A percentile compares a stretch with the other conserved stretches of the same genome.
phyloP scores from a whole-genome alignment of 2,113 vertebrate species.

The Gallinago jamesoni region DNA sequence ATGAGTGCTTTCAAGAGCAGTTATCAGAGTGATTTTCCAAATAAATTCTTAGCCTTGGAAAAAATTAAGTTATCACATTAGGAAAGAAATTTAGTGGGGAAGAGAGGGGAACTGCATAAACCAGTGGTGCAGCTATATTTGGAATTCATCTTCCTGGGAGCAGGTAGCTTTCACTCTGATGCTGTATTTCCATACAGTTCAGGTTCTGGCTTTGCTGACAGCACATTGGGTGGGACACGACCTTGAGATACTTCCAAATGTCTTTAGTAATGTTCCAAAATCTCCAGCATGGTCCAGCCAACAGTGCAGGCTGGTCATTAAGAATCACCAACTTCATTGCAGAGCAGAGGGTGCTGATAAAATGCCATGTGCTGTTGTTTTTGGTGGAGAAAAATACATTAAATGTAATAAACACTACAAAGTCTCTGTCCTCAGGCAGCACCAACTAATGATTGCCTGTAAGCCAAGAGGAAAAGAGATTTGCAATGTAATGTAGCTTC shows the following conservation, averaged over 20 bases:
- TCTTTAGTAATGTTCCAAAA: not conserved
- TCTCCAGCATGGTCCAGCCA: not conserved
- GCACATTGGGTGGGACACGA: fast-evolving
- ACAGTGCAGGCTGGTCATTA: not conserved
- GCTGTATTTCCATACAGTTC: not conserved
- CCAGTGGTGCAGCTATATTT: not conserved
- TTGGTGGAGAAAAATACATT: not conserved
- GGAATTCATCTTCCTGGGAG: not conserved
- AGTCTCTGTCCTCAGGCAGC: not conserved
- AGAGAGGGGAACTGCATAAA: not conserved
- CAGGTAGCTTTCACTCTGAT: not conserved
- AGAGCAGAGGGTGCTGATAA: not conserved
- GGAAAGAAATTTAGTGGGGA: not conserved
- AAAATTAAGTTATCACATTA: not conserved
- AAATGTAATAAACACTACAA: not conserved
- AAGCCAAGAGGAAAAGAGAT: not conserved
- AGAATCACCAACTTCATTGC: not conserved
- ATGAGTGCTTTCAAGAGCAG: not conserved
- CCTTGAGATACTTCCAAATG: not conserved
- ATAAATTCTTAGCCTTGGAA: not conserved
- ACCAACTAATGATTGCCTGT: not conserved
- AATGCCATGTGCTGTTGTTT: not conserved
- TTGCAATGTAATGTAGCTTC: not conserved
- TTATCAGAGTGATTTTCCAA: not conserved
- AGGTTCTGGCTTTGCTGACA: not conserved